A percentile compares a stretch with the other conserved stretches of the same genome.
phyloP scores from a whole-genome alignment of 1,140 invertebrate species.

The Drosophila littoralis region DNA sequence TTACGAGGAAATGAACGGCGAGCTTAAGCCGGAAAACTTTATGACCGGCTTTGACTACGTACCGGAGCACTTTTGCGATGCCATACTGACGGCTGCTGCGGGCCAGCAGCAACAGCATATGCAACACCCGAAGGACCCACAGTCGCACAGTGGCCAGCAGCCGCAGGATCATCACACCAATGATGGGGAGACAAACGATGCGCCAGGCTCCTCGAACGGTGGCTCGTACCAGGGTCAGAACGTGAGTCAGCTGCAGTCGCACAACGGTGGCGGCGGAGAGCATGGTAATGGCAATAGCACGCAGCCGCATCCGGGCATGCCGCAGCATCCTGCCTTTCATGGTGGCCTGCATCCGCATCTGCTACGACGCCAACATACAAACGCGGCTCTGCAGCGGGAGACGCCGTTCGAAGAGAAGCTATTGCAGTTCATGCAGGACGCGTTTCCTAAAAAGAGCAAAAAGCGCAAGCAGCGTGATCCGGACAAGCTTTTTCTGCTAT shows the following conservation, averaged over 20 bases:
- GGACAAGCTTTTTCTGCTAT: conserved; percentile 74
- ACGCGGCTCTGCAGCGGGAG: conserved; percentile 55
- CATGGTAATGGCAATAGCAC: conserved; percentile 48
- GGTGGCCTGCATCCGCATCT: conserved; percentile 76
- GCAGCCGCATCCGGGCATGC: conserved; percentile 69
- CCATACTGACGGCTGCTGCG: conserved; percentile 76
- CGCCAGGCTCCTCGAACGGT: conserved; percentile 76
- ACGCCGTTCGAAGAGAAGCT: conserved; percentile 79
- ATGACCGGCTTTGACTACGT: conserved; percentile 80
- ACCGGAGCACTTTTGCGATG: conserved; percentile 81
- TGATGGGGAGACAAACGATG: conserved; percentile 78
- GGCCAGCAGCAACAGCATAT: conserved; percentile 73
- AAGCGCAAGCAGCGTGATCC: conserved; percentile 80
- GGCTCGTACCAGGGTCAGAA: conserved; percentile 71
- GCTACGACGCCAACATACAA: conserved; percentile 65
- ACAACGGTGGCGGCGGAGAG: conserved; percentile 65
- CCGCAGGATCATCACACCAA: conserved; percentile 78
- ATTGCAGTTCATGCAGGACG: conserved; percentile 81
- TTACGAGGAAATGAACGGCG: conserved; percentile 82
- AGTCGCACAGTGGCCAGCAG: conserved; percentile 62
- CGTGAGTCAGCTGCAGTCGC: conserved; percentile 64
- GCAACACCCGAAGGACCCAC: conserved; percentile 70
- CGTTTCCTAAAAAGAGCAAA: conserved; percentile 82
- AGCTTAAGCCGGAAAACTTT: conserved; percentile 81
- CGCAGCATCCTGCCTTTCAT: conserved; percentile 75